phyloP scores from a whole-genome alignment of 2,797 vertebrate genomes.

The Cyprinodon diabolis region DNA sequence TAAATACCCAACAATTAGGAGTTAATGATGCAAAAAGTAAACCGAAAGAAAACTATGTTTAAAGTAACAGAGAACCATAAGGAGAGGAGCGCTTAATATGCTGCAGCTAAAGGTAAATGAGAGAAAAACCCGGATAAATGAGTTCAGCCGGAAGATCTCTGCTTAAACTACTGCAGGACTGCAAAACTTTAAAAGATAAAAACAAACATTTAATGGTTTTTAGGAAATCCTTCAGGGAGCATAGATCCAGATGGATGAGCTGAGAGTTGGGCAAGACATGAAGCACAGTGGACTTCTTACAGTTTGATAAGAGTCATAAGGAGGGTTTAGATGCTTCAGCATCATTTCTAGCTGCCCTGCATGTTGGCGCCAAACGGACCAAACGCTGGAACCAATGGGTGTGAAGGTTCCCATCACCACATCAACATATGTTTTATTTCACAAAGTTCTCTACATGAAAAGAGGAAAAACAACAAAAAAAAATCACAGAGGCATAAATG shows the following conservation, averaged over 20 bases:
- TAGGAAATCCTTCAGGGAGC: not conserved
- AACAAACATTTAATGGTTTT: not conserved
- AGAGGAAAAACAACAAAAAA: no score
- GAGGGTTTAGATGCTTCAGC: not conserved
- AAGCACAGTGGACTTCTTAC: not conserved
- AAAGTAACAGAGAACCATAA: constrained; percentile 11
- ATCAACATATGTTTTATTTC: no score
- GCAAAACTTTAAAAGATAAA: not conserved
- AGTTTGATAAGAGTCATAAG: not conserved
- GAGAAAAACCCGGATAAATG: not conserved
- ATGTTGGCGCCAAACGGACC: not conserved
- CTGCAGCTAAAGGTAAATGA: constrained; percentile 16
- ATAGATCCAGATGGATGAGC: no score
- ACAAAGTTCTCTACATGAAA: no score
- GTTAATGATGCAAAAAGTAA: constrained; percentile 37
- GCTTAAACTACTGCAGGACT: not conserved
- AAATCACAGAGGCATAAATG: no score
- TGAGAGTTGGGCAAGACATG: no score
- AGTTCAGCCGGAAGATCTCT: constrained; percentile 1
- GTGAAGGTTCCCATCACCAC: not conserved
- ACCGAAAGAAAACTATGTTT: constrained; percentile 25
- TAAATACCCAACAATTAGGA: constrained; percentile 30
- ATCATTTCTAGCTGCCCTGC: not conserved
- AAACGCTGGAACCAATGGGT: not conserved
- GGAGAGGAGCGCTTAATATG: constrained; percentile 8